Conservation (phyloP, 2,797 vertebrate species). For the Pseudochaenichthys georgianus region DNA sequence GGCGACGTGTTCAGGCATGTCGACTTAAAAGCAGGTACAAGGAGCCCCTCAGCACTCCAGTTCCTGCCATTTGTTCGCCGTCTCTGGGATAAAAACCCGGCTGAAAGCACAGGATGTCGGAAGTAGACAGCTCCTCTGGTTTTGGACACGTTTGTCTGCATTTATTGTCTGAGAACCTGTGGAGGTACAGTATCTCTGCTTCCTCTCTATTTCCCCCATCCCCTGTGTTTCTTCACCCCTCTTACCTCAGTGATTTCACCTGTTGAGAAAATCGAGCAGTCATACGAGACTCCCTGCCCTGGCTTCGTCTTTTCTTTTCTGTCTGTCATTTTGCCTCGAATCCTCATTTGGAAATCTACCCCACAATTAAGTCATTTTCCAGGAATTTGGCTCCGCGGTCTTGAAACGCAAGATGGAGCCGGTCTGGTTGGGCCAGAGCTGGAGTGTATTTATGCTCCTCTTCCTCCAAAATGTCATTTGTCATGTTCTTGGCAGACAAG, state of each 20-base stretch:
- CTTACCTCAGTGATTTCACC: constrained; percentile 45
- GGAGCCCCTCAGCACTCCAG: constrained; percentile 72
- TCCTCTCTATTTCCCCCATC: constrained; percentile 32
- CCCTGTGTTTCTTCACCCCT: constrained; percentile 29
- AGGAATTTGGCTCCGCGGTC: constrained; percentile 67
- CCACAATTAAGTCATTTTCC: constrained; percentile 80
- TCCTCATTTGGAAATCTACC: constrained; percentile 77
- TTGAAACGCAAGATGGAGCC: constrained; percentile 60
- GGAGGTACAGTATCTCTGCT: constrained; percentile 38
- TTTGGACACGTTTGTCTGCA: constrained; percentile 68
- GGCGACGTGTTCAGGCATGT: constrained; percentile 74
- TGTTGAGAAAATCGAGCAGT: constrained; percentile 43
- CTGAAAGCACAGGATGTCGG: constrained; percentile 79
- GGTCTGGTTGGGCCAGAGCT: constrained; percentile 44
- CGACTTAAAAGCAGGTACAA: constrained; percentile 76
- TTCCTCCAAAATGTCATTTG: constrained; percentile 61
- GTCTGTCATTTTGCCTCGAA: constrained; percentile 56
- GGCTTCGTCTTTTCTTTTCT: constrained; percentile 39
- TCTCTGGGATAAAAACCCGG: constrained; percentile 60
- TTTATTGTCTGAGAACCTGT: constrained; percentile 63
- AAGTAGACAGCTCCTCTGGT: constrained; percentile 59
- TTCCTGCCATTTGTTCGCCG: constrained; percentile 81
- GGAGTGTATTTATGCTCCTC: constrained; percentile 47
- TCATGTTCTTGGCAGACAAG: constrained; percentile 75
- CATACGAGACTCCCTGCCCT: constrained; percentile 42